Percentiles rank a stretch among this genome's conserved stretches.
These are phyloP conservation scores for Pithecia hirsuta DNA, from an alignment of 2,797 vertebrate genomes.

Conservation along the genomic window DNA sequence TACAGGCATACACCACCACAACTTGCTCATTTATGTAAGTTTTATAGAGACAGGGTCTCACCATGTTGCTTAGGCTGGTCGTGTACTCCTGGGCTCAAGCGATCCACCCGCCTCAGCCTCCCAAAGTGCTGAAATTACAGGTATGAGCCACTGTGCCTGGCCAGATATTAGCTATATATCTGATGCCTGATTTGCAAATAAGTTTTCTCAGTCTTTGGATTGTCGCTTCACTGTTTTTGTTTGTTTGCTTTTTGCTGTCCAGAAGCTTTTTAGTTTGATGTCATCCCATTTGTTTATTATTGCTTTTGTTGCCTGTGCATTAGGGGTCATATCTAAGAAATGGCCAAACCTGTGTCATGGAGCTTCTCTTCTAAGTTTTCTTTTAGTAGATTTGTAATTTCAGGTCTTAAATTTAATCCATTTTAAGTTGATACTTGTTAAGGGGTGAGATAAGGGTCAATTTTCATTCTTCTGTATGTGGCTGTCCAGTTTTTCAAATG, in stretches of 20 bases:
- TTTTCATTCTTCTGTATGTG: not conserved
- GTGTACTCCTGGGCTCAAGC: too few species aligned
- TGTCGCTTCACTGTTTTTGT: not conserved
- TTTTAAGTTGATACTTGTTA: not conserved
- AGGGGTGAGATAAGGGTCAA: not conserved
- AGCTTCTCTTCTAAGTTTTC: not conserved
- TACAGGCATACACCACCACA: too few species aligned
- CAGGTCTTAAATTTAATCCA: not conserved
- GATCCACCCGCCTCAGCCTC: rapidly evolving
- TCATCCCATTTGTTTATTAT: not conserved
- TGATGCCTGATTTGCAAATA: not conserved
- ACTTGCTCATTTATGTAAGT: too few species aligned
- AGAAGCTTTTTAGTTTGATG: not conserved
- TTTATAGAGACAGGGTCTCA: too few species aligned
- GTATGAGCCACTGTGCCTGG: too few species aligned
- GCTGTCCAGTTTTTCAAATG: not conserved
- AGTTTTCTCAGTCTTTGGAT: not conserved
- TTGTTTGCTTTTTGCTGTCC: not conserved
- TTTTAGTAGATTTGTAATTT: not conserved
- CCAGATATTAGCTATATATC: not conserved
- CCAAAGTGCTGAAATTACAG: too few species aligned
- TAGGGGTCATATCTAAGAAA: not conserved
- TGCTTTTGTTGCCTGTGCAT: not conserved
- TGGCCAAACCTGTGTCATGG: not conserved
- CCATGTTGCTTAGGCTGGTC: too few species aligned